phyloP scores from a whole-genome alignment of 2,113 vertebrate species.

The Anhinga rufa region DNA sequence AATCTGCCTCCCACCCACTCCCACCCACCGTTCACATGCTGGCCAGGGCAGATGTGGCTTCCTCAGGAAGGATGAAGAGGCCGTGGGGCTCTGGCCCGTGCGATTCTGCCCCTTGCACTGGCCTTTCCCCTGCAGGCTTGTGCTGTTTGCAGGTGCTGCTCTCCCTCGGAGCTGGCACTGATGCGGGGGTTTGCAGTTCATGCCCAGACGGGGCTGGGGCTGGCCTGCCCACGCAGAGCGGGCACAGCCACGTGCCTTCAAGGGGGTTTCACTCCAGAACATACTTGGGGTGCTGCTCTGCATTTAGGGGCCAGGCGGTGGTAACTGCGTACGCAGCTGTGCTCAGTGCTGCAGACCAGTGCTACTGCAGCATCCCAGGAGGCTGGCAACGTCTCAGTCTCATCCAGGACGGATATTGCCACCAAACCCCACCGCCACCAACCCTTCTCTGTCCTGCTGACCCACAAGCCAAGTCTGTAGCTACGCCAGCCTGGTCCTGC shows the following conservation, averaged over 20 bases:
- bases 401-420: rapidly evolving
- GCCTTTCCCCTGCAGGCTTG: neutral
- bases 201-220: neutral
- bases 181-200: neutral
- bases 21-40: rapidly evolving
- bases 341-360: neutral
- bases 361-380: rapidly evolving
- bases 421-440: neutral
- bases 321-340: neutral
- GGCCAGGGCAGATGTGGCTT: neutral
- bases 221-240: rapidly evolving
- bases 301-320: neutral
- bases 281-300: neutral
- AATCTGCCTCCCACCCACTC: neutral
- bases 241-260: neutral
- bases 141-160: neutral
- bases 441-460: neutral
- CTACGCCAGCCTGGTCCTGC: neutral
- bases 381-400: neutral
- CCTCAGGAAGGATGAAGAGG: neutral
- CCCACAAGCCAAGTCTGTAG: neutral
- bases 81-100: neutral
- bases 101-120: neutral
- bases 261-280: neutral
- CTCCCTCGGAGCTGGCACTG: rapidly evolving